Base-by-base conservation (phyloP, 1,140 invertebrate genomes). In the Trichonephila clavata region DNA sequence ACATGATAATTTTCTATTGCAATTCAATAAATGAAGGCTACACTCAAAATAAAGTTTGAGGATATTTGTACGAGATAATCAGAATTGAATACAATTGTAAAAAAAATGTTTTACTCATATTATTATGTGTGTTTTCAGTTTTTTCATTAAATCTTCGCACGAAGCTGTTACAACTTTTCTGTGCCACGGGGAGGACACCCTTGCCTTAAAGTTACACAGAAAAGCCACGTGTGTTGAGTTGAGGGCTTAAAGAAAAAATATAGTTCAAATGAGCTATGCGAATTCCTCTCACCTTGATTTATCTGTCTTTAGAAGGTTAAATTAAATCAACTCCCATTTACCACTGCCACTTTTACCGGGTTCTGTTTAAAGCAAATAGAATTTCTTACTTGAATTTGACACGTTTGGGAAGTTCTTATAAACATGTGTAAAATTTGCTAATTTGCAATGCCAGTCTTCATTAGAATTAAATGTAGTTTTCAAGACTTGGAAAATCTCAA, bases 381-480 rank as follows among this genome's bases (percentile, higher is more conserved):
- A 27, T 3, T 27, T n/a, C 24, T 14, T 24, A n/a, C 65, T 14
- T 27, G n/a, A n/a, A 24, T 68, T 27, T 68, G 65, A 24, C 65
- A 68, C 65, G n/a, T 68, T n/a, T 10, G n/a, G 32, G 27, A 68
- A 24, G n/a, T 24, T 68, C 13, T 68, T 68, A 13, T 68, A 24
- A 68, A 68, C 65, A 24, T 27, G n/a, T 24, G 65, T 24, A 27
- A 27, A 68, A 68, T 24, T 24, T 68, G 14, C 65, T 24, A n/a
- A 68, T 8, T 68, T 14, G 18, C 27, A 81, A 81, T 39, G 43
- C 39, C 43, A 81, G 16, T 81, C 32, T 50, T 81, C 80, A 81
- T 81, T 81, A 81, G 43, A 50, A 43, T 81, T 81, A 81, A 81
- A 81, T 20, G 43, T 50, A 81, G 32, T 81, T 81, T 13, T 50